Conservation (phyloP, 2,113 vertebrate species). For the Nycticorax nycticorax region DNA sequence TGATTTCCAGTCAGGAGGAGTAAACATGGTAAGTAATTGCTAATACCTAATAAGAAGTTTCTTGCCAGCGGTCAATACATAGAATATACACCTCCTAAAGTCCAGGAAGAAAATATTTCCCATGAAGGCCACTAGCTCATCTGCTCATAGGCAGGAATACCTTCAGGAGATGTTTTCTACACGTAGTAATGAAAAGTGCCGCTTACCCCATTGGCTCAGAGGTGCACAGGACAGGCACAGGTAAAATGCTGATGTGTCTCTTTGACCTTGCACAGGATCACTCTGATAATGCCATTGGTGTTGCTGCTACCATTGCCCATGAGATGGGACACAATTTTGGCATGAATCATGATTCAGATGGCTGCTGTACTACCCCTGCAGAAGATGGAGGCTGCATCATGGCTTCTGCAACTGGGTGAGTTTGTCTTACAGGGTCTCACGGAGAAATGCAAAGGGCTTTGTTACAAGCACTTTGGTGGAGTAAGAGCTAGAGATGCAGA, state of each 20-base stretch:
- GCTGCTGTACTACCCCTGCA: conserved; percentile 85
- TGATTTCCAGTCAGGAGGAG: conserved; percentile 93
- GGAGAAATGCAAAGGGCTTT: background rate
- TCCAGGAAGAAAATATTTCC: background rate
- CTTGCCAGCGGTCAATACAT: background rate
- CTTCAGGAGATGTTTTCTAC: background rate
- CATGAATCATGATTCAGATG: conserved; percentile 89
- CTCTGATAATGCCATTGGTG: conserved; percentile 87
- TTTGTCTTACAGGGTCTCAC: background rate
- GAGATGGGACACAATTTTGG: conserved; percentile 99
- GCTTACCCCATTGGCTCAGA: background rate
- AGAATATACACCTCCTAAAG: background rate
- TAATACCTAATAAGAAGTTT: background rate
- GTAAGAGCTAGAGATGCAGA: background rate
- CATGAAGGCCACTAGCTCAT: background rate
- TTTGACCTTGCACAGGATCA: conserved; percentile 82
- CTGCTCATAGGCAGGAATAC: background rate
- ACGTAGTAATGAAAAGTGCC: background rate
- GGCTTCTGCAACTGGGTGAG: conserved; percentile 95
- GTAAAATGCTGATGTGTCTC: background rate
- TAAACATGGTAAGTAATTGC: conserved; percentile 88
- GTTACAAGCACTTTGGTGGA: background rate
- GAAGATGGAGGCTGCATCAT: conserved; percentile 96
- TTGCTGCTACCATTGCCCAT: conserved; percentile 94
- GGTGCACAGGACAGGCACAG: background rate